These are phyloP conservation scores for Mastigias papua DNA, from an alignment of 30 jellyfish, hydroid and myxozoan genomes.

Conservation along the genomic window DNA sequence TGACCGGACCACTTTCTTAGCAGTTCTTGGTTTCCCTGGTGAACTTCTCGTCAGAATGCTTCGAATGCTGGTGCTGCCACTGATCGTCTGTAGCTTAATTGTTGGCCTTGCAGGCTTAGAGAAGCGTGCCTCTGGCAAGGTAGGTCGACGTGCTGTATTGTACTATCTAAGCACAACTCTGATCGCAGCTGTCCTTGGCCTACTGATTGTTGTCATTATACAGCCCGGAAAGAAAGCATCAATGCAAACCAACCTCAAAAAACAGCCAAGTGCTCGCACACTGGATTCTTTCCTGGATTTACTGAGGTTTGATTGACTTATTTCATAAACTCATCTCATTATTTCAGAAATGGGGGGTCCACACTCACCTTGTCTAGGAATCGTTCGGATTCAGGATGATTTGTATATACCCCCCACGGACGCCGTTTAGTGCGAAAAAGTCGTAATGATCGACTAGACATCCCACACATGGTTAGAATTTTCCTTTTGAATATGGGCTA, in stretches of 20 bases:
- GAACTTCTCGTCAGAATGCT: constrained; percentile 84
- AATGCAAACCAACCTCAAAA: background rate
- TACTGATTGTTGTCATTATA: constrained; percentile 69
- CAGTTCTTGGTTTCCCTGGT: constrained; percentile 86
- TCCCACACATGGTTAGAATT: too few species aligned
- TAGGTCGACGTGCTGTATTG: constrained; percentile 81
- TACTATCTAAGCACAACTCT: constrained; percentile 74
- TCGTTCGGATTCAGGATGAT: too few species aligned
- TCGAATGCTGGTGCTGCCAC: constrained; percentile 85
- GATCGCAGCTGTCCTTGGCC: constrained; percentile 80
- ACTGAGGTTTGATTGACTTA: constrained; percentile 49
- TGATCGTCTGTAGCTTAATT: constrained; percentile 86
- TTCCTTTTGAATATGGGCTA: too few species aligned
- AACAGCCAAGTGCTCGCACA: constrained; percentile 71
- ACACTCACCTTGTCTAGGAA: too few species aligned
- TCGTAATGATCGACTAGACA: too few species aligned
- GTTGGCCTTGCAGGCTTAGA: constrained; percentile 98
- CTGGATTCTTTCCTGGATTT: constrained; percentile 78
- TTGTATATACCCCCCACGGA: too few species aligned
- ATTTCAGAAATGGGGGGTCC: too few species aligned
- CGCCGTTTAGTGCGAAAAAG: too few species aligned
- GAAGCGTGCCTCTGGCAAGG: constrained; percentile 91
- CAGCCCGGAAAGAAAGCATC: constrained; percentile 76
- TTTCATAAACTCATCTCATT: too few species aligned
- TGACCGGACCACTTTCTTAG: constrained; percentile 73